Evolutionary conservation across 2,113 vertebrate genomes (phyloP), one percentile per base, ranked within the genome.

Genomic region (Rhipidura dahli): DNA sequence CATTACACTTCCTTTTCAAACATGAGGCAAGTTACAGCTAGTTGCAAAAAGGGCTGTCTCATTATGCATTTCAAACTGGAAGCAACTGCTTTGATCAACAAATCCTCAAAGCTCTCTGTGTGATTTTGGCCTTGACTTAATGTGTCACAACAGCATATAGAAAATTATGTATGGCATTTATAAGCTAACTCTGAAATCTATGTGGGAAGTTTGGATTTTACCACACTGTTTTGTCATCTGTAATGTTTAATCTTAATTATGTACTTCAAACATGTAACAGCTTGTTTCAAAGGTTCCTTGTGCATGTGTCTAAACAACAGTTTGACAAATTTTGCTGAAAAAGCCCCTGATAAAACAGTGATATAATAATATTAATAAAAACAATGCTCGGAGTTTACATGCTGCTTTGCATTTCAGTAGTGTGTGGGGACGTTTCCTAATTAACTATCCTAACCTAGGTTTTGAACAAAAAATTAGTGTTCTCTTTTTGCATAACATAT

Each of bases 11-110:
- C 50, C 11, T 40, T 85, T 81, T 37, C 42, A 87, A 83, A 35
- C 6, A 5, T 10, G 30, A 40, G 10, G 17, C 1, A 6, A 68
- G 24, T 50, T 86, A 50, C 42, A 63, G 66, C 10, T 49, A 23
- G 26, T 13, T 77, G 24, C 28, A 91, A 78, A 70, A 26, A 65
- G 16, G 11, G 14, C 39, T 86, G 37, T 83, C 68, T 90, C 73
- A 60, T 82, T 89, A 68, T 77, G 39, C 45, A 87, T 92, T 91
- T 93, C 78, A 90, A 78, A 85, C 66, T 85, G 47, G 65, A 90
- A 92, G 61, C 5, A 90, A 89, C 56, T 77, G 50, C 68, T 95
- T 95, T 95, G 85, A 96, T 93, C 83, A 89, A 82, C 37, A 60
- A 89, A 89, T 53, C 19, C 24, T 76, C 57, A 57, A 73, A 96